Base-by-base conservation (phyloP, 2,888 invertebrate species). In the Buathra laborator region DNA sequence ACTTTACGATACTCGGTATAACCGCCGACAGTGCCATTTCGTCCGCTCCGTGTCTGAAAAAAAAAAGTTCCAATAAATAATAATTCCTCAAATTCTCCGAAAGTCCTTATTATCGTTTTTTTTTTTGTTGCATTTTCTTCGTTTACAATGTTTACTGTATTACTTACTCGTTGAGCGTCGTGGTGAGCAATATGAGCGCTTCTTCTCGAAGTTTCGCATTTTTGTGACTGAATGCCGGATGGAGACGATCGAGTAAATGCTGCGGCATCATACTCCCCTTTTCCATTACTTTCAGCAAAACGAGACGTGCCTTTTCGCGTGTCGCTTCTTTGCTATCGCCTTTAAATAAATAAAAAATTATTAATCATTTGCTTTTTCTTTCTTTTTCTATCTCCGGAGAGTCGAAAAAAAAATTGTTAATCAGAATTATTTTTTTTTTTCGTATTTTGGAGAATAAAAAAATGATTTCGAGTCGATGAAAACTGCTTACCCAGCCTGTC, bases 181-280 rank as follows among this genome's bases (percentile, higher is more conserved):
- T 96, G 86, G 97, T 97, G 88, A 99, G 96, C 89, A 97, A 97
- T 88, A 97, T 95, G 85, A 98, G 95, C 46, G 97, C 97, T 94
- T 99, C 99, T 92, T 99, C 98, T 76, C 98, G 94, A 48, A 99
- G 97, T 95, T 98, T 98, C 90, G 98, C 97, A 93, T 99, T 98
- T 94, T 99, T 99, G 94, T 99, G 99, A 89, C 95, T 95, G 91
- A 98, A 96, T 24, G 96, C 96, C 74, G 95, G 95, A 68, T 95
- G 94, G 83, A 98, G 94, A 92, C 96, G 96, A 88, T 98, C 98
- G 88, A 97, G 95, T 81, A 97, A 94, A 88, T 95, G 94, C 93
- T 97, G 97, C 84, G 96, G 96, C 84, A 95, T 94, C 88, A 96
- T 94, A 84, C 97, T 96, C 85, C 96, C 96, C 87, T 96, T 95